Conservation (phyloP, 2,888 invertebrate genomes). For the Euzophera pinguis region DNA sequence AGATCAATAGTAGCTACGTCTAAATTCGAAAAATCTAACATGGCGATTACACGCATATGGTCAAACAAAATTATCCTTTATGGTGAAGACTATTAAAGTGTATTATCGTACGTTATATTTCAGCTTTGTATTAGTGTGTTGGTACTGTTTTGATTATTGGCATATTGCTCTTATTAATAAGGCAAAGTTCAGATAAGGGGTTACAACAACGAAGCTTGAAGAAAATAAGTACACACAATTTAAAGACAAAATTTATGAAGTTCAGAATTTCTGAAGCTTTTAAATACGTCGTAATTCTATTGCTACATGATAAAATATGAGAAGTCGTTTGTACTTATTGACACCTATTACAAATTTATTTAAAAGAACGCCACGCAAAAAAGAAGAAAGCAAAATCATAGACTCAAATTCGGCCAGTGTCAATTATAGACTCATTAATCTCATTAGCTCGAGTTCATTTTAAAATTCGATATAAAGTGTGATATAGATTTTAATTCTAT, state of each 20-base stretch:
- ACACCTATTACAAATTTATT: too few relatives aligned
- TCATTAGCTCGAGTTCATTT: background rate
- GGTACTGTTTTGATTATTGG: constrained; percentile 9
- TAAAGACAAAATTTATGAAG: background rate
- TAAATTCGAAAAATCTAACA: constrained; percentile 3
- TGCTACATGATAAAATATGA: too few relatives aligned
- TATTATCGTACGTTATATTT: background rate
- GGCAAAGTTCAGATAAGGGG: constrained; percentile 3
- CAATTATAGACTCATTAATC: background rate
- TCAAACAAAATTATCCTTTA: constrained; percentile 16
- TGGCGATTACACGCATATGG: background rate
- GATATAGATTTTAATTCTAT: background rate
- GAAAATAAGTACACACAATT: background rate
- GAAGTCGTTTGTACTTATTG: too few relatives aligned
- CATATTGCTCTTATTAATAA: constrained; percentile 12
- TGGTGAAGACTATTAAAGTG: constrained; percentile 13
- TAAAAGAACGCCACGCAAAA: background rate
- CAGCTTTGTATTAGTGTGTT: constrained; percentile 6
- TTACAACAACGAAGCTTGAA: background rate
- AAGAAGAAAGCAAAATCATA: background rate
- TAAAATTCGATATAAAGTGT: background rate
- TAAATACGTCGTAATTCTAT: too few relatives aligned
- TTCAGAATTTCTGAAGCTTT: too few relatives aligned
- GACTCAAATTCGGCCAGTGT: background rate
- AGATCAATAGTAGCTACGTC: constrained; percentile 10